phyloP scores from a whole-genome alignment of 2,113 vertebrate species.

The Eulemur rufifrons region DNA sequence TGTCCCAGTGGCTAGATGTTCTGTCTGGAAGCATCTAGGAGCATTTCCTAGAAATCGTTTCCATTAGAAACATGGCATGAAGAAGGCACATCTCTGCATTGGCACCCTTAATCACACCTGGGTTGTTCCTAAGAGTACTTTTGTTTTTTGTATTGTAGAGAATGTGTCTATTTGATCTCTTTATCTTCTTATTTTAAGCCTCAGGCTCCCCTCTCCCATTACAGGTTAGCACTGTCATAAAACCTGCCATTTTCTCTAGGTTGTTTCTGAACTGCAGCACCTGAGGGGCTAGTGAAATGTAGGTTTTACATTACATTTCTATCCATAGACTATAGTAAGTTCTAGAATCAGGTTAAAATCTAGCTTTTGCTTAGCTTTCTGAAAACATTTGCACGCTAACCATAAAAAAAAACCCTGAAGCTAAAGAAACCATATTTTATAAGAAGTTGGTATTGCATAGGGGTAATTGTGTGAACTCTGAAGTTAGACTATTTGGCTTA shows the following conservation, averaged over 20 bases:
- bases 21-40: neutral
- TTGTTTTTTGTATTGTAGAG: neutral
- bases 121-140: neutral
- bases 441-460: neutral
- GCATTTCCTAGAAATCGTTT: neutral
- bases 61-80: neutral
- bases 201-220: neutral
- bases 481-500: neutral
- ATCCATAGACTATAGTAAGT: neutral
- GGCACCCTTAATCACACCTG: neutral
- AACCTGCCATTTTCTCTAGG: neutral
- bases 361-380: neutral
- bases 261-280: neutral
- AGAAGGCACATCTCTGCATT: neutral
- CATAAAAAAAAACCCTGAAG: neutral
- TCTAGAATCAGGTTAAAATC: neutral
- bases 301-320: neutral
- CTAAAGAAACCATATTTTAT: neutral
- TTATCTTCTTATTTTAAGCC: neutral
- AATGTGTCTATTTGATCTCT: neutral
- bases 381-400: neutral
- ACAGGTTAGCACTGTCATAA: neutral
- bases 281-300: neutral
- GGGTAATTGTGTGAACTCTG: neutral
- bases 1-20: rapidly evolving